Conservation (phyloP, 1,140 invertebrate species). For the Cecropterus lyciades region DNA sequence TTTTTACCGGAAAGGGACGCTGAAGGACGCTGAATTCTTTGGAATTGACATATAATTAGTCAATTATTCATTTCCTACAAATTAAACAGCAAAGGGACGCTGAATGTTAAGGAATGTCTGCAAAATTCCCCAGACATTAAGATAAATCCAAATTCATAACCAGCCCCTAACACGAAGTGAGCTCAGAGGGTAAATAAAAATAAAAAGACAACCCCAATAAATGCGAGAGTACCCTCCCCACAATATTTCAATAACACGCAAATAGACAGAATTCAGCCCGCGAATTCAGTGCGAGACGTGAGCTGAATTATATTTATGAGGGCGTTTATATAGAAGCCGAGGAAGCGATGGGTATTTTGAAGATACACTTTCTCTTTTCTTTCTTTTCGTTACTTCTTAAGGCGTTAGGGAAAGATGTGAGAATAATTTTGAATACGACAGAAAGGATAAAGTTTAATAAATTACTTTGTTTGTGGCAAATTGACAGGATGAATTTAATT, state of each 20-base stretch:
- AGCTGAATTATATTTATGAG: slow-evolving; percentile 18
- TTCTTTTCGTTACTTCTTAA: background rate
- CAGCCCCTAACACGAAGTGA: slow-evolving; percentile 18
- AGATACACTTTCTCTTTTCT: too few species aligned
- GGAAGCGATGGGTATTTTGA: too few species aligned
- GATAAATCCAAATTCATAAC: slow-evolving; percentile 33
- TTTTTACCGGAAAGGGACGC: too few species aligned
- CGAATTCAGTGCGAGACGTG: slow-evolving; percentile 25
- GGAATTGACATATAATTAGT: too few species aligned
- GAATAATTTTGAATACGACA: too few species aligned
- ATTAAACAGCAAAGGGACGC: background rate
- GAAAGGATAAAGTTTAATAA: too few species aligned
- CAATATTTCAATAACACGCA: slow-evolving; percentile 34
- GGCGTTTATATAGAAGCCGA: slow-evolving; percentile 7
- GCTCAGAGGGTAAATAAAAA: slow-evolving; percentile 24
- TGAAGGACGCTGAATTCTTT: too few species aligned
- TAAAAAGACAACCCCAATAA: slow-evolving; percentile 36
- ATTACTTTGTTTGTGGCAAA: too few species aligned
- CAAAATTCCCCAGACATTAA: slow-evolving; percentile 14
- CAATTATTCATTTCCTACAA: background rate
- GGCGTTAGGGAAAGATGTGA: too few species aligned
- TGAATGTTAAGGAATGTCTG: slow-evolving; percentile 9
- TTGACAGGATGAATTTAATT: too few species aligned
- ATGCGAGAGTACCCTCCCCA: slow-evolving; percentile 23
- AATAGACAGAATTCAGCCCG: slow-evolving; percentile 23